Conservation (phyloP, 2,797 vertebrate genomes). For the Echeneis naucrates region DNA sequence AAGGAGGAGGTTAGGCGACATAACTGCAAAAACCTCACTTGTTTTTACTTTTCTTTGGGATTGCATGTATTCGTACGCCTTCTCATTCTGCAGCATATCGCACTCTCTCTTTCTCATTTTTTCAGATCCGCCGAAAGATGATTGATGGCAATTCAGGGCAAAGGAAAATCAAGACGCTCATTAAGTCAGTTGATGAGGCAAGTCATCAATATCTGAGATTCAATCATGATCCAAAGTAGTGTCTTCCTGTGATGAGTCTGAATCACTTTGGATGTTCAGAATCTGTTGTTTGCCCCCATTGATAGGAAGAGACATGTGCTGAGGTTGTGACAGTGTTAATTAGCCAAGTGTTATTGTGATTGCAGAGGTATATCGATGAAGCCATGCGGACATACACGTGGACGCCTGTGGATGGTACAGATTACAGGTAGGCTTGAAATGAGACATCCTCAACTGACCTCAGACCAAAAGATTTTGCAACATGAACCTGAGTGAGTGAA, state of each 20-base stretch:
- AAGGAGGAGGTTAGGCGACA: constrained; percentile 91
- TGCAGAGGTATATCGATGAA: constrained; percentile 96
- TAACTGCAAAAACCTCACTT: neutral
- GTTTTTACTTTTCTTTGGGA: neutral
- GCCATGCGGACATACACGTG: constrained; percentile 94
- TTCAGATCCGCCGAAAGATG: constrained; percentile 95
- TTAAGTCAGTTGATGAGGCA: constrained; percentile 98
- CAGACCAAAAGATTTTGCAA: constrained; percentile 30
- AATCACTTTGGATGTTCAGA: constrained; percentile 50
- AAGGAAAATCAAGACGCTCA: constrained; percentile 92
- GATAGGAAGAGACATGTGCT: constrained; percentile 10
- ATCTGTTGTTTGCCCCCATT: constrained; percentile 47
- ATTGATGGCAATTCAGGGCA: constrained; percentile 93
- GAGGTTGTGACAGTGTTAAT: constrained; percentile 19
- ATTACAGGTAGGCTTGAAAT: constrained; percentile 91
- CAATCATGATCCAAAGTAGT: constrained; percentile 66
- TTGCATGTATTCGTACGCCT: neutral
- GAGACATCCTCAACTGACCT: constrained; percentile 18
- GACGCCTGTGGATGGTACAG: constrained; percentile 94
- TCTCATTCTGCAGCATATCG: constrained; percentile 4
- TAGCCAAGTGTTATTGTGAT: constrained; percentile 28
- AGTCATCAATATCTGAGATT: constrained; percentile 77
- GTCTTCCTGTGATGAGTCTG: constrained; percentile 68
- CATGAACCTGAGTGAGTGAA: constrained; percentile 46
- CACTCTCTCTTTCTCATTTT: constrained; percentile 8